Conservation (phyloP, 2,888 invertebrate genomes). For the Sesia apiformis region DNA sequence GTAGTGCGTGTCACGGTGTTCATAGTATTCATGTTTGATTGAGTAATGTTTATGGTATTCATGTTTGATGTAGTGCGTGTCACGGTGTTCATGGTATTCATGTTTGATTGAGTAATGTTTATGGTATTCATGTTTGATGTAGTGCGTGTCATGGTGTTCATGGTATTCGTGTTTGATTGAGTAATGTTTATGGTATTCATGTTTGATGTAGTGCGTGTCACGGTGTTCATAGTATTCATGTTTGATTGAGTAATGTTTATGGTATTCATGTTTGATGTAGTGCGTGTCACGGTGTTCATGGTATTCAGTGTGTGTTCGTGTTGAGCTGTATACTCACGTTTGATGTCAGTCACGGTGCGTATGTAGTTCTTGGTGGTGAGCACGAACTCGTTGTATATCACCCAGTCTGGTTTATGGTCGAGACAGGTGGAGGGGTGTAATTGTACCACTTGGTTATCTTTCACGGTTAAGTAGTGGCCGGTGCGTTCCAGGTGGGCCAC, state of each 20-base stretch:
- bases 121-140: too few relatives aligned
- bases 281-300: not conserved
- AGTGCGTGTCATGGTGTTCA: not conserved
- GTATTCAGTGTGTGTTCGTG: not conserved
- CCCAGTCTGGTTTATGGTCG: constrained; percentile 99
- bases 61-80: not conserved
- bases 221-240: not conserved
- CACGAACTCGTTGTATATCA: constrained; percentile 99
- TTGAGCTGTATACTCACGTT: constrained; percentile 81
- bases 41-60: not conserved
- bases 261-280: too few relatives aligned
- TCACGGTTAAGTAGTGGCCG: constrained; percentile 98
- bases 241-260: not conserved
- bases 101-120: not conserved
- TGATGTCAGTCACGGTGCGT: constrained; percentile 98
- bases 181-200: not conserved
- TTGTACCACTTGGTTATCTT: constrained; percentile 99
- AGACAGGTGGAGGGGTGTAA: constrained; percentile 99
- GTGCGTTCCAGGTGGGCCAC: constrained; percentile 98
- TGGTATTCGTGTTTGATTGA: not conserved
- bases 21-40: not conserved
- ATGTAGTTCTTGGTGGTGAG: constrained; percentile 99
- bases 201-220: not conserved
- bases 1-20: not conserved
- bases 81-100: not conserved